Evolutionary conservation across 2,113 vertebrate species (phyloP).

Genomic region (Colossoma macropomum): DNA sequence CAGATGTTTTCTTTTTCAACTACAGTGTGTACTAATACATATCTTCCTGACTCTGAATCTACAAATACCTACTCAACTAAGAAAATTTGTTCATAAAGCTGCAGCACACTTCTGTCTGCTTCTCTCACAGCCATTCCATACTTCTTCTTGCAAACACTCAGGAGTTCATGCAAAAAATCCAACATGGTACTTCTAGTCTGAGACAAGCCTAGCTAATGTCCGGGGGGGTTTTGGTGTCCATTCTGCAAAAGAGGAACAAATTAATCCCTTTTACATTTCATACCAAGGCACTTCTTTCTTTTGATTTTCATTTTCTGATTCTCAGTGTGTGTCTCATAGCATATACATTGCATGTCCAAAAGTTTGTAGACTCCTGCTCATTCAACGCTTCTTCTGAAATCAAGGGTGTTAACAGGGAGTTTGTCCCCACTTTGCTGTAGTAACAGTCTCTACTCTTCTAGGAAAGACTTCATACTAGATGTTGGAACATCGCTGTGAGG

Average conservation of each 20-base stretch:
- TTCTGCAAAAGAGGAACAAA: constrained; percentile 62
- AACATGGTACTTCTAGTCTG: not conserved
- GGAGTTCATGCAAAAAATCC: not conserved
- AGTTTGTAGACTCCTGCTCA: no score
- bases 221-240: constrained; percentile 59
- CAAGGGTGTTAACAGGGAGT: no score
- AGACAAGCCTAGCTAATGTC: constrained; percentile 47
- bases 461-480: no score
- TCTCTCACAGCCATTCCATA: constrained; percentile 60
- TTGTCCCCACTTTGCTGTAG: no score
- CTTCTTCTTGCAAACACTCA: not conserved
- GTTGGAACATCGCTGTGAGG: no score
- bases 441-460: no score
- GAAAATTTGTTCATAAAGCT: constrained; percentile 53
- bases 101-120: constrained; percentile 45
- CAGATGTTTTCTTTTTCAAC: no score
- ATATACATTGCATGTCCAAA: not conserved
- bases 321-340: no score
- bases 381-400: no score
- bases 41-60: no score
- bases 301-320: no score
- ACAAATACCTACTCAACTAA: constrained; percentile 34
- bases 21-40: no score
- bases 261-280: not conserved
- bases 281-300: not conserved